Evolutionary conservation across 1,140 invertebrate genomes (phyloP).

Genomic region (Sycophaga agraensis): DNA sequence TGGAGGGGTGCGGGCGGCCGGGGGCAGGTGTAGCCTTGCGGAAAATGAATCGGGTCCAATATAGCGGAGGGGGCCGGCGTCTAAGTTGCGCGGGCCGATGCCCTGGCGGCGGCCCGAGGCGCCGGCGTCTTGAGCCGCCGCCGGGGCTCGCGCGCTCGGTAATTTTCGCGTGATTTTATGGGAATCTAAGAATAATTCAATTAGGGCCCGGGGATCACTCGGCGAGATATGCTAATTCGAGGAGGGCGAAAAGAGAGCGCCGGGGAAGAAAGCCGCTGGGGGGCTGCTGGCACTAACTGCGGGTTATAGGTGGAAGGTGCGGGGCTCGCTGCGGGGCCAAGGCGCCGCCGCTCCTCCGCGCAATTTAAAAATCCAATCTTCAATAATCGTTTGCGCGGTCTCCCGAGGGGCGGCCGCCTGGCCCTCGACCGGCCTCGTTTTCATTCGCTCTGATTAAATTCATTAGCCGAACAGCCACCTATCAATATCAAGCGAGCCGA

Average conservation of each 20-base stretch:
- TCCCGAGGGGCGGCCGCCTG: slow-evolving; percentile 13
- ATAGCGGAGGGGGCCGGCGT: slow-evolving; percentile 28
- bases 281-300: slow-evolving; percentile 33
- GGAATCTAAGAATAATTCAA: slow-evolving; percentile 62
- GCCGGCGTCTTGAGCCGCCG: not conserved
- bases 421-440: slow-evolving; percentile 44
- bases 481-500: slow-evolving; percentile 54
- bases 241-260: slow-evolving; percentile 33
- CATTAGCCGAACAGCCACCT: slow-evolving; percentile 55
- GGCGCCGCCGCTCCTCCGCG: slow-evolving; percentile 36
- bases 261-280: slow-evolving; percentile 21
- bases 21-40: slow-evolving; percentile 54
- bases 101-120: not conserved
- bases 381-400: slow-evolving; percentile 53
- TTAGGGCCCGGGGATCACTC: slow-evolving; percentile 56
- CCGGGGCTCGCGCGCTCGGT: slow-evolving; percentile 28
- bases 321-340: slow-evolving; percentile 24
- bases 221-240: slow-evolving; percentile 58
- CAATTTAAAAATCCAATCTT: slow-evolving; percentile 61
- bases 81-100: not conserved
- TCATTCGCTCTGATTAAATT: slow-evolving; percentile 59
- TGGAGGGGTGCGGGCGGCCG: slow-evolving; percentile 21
- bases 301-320: slow-evolving; percentile 35
- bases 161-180: slow-evolving; percentile 60
- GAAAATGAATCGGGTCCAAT: slow-evolving; percentile 57